Percentiles rank a stretch among this genome's conserved stretches.
These are phyloP conservation scores for Pitta sordida DNA, from an alignment of 2,113 vertebrate genomes.

Conservation along the genomic window DNA sequence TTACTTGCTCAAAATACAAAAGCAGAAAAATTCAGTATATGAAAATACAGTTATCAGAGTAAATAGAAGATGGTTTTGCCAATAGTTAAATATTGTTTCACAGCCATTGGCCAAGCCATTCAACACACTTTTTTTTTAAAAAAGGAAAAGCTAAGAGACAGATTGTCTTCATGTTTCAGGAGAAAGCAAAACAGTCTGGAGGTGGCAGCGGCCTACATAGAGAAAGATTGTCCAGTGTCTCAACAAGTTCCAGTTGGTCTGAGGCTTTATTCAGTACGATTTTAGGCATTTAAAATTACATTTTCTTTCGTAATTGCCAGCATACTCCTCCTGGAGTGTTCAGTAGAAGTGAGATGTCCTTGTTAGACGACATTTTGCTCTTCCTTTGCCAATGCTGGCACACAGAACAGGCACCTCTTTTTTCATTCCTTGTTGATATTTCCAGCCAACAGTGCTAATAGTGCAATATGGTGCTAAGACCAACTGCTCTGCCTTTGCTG, in stretches of 20 bases:
- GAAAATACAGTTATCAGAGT: constrained; percentile 3
- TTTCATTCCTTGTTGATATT: neutral
- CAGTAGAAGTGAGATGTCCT: neutral
- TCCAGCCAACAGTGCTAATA: neutral
- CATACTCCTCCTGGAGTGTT: neutral
- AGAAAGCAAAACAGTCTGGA: constrained; percentile 15
- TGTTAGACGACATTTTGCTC: neutral
- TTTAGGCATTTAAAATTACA: neutral
- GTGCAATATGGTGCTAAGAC: neutral
- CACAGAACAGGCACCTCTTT: neutral
- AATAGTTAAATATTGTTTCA: neutral
- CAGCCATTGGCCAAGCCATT: neutral
- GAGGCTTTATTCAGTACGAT: neutral
- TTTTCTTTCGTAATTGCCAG: neutral
- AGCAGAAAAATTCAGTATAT: neutral
- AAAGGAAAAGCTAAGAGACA: neutral
- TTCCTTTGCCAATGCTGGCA: neutral
- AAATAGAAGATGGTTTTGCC: constrained; percentile 22
- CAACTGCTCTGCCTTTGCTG: neutral
- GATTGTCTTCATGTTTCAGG: neutral
- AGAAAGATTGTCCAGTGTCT: neutral
- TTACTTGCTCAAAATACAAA: neutral
- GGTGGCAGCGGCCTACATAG: neutral
- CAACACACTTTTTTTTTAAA: neutral
- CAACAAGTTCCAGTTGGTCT: neutral